Evolutionary conservation across 2,113 vertebrate genomes (phyloP), one percentile per base, ranked within the genome.

Genomic region (Struthidea cinerea): DNA sequence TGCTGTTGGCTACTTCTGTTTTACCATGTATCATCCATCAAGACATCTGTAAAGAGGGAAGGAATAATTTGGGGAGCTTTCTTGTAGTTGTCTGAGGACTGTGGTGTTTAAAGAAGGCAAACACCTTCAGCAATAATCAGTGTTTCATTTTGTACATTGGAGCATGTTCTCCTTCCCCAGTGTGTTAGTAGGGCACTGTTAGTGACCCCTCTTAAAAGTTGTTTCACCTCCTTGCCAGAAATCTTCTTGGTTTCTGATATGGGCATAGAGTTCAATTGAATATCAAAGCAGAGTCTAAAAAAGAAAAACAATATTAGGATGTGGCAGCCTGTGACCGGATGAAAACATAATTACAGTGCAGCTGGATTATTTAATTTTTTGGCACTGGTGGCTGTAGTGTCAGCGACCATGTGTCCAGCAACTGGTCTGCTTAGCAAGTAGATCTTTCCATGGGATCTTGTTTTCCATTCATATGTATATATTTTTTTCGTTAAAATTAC

Each of bases 301-400:
- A 59, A 19, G 16, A 56, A n/a, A 53, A 69, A 11, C 64, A 59
- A 49, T 80, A 41, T 30, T 60, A 55, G 68, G 30, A 78, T 89
- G 47, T 85, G 69, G 39, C 57, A 53, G 32, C 65, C 56, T 82
- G 68, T 84, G 69, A 79, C 52, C 0, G 2, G 73, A 87, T 73
- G 81, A 67, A 93, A 75, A 70, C 17, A 13, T 33, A 77, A 84
- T 70, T 87, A 57, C 44, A 86, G 35, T 1, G 6, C 76, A 91
- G 44, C 63, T 96, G 89, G 71, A 50, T 94, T 84, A 59, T 64
- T 86, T 44, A 52, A 49, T 80, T 94, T 93, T 90, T 61, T 93
- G 90, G 44, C 74, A 53, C 35, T 71, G 59, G 12, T 91, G 71
- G 30, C 85, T 85, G 64, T 77, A 56, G 52, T 80, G 67, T 77